Base-by-base conservation (phyloP, 2,797 vertebrate species). In the Acanthurus tractus region DNA sequence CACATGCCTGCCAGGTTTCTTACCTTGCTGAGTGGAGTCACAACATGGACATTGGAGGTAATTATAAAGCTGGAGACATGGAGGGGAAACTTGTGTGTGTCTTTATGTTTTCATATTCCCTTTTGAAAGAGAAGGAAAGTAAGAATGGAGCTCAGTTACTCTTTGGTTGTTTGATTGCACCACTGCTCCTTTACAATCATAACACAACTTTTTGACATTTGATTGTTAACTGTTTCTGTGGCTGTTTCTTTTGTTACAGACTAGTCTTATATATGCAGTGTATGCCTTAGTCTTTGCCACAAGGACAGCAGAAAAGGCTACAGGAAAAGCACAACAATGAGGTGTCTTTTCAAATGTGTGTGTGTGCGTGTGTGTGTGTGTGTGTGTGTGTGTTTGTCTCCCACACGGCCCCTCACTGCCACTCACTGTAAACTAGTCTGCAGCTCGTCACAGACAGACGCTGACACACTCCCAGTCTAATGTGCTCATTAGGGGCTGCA, bases 391-490 rank as follows among this genome's bases (percentile, higher is more conserved):
- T 86, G 65, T 90, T 70, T 88, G 75, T 88, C 79, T 89, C 85
- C 92, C 92, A 90, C 93, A 84, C 49, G 61, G 81, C 79, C 93
- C 90, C 81, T 90, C 89, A 89, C 96, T 96, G 96, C 95, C 96
- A 96, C 95, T 95, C 95, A 93, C 91, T 92, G 94, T 95, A 94
- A 95, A 95, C 94, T 93, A 91, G 95, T 95, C 94, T 94, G 94
- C 93, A 90, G 93, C 92, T 94, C 91, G 93, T 95, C 96, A 94
- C 95, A 95, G 94, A 95, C 94, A 93, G 86, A 95, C 92, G 94
- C 63, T 90, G 95, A 95, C 90, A 94, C 89, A 88, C 88, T 91
- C 91, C 81, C 82, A 81, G 89, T 91, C 86, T 93, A 92, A 93
- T 93, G 90, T 85, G 92, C 93, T 93, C 92, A 92, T 93, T 93